Percentiles rank a stretch among this genome's conserved stretches.
Evolutionary conservation across 1,140 invertebrate genomes (phyloP).

Genomic region (Drosophila sp.): DNA sequence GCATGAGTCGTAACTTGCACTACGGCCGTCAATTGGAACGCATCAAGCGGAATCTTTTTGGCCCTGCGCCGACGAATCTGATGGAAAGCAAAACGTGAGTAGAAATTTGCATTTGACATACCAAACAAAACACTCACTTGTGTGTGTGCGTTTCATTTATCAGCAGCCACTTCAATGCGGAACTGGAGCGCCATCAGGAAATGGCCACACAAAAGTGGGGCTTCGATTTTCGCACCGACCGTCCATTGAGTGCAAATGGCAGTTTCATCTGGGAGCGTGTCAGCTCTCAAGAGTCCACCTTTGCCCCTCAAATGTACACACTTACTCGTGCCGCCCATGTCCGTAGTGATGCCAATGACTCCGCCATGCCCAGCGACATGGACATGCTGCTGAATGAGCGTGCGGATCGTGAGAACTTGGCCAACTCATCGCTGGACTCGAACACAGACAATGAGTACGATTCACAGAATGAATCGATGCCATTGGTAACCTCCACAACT

Average conservation of each 20-base stretch:
- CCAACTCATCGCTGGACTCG: slow-evolving; percentile 65
- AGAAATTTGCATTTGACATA: background rate
- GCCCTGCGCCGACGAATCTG: slow-evolving; percentile 48
- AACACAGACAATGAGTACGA: slow-evolving; percentile 74
- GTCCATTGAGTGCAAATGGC: slow-evolving; percentile 60
- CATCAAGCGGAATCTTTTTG: slow-evolving; percentile 82
- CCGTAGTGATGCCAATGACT: slow-evolving; percentile 35
- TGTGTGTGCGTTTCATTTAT: background rate
- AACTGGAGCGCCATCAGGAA: slow-evolving; percentile 77
- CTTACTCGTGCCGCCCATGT: slow-evolving; percentile 81
- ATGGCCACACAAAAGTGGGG: slow-evolving; percentile 79
- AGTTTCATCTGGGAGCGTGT: slow-evolving; percentile 80
- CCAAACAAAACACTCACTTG: slow-evolving; percentile 1
- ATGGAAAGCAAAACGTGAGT: slow-evolving; percentile 72
- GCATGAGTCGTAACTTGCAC: slow-evolving; percentile 61
- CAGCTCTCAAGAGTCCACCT: slow-evolving; percentile 70
- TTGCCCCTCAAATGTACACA: slow-evolving; percentile 79
- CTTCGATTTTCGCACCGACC: slow-evolving; percentile 78
- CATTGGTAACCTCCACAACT: slow-evolving; percentile 51
- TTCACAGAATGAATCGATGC: slow-evolving; percentile 65
- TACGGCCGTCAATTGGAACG: slow-evolving; percentile 64
- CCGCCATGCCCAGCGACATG: slow-evolving; percentile 48
- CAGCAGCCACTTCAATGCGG: slow-evolving; percentile 63
- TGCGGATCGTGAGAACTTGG: slow-evolving; percentile 77
- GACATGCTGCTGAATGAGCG: slow-evolving; percentile 73